Evolutionary conservation across 2,113 vertebrate species (phyloP), one percentile per base, ranked within the genome.

Genomic region (Lathamus discolor): DNA sequence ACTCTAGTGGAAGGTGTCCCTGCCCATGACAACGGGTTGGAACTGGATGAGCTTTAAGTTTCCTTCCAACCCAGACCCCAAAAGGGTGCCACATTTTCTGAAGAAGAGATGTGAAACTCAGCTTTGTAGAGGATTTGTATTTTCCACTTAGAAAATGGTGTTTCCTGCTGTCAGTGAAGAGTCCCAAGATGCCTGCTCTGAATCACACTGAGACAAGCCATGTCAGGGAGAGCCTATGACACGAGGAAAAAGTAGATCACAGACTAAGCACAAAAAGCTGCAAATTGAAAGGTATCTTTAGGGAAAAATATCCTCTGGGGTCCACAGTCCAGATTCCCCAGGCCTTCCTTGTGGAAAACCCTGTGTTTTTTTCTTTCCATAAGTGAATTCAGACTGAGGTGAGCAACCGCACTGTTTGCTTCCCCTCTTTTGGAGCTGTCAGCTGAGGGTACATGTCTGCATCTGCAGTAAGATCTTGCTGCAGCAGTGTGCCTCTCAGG

Each of bases 291-390:
- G 10, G 39, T 66, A 5, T 24, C 33, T 62, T 39, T 31, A 14
- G 70, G 57, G 28, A 18, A 35, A 15, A 89, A 48, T 44, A 82
- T 24, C 33, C 51, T 24, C 5, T 31, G 52, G 12, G 46, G 14
- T 77, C 35, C 64, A 35, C 3, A 1, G 52, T n/a, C 59, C 29
- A 37, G 69, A 77, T 46, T 72, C 35, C 37, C 25, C 51, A 63
- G 5, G 39, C 22, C 13, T n/a, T 33, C 37, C 52, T 46, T 72
- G 70, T 73, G 80, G 69, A 84, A 72, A 76, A 44, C 24, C 2
- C 3, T 4, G 1, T 31, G 18, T 29, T 44, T 78, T 74, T 89
- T n/a, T 24, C 11, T 73, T 63, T 41, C 43, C 0, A 0, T 44
- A 37, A 41, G 44, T 59, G 25, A 93, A 55, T 51, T 66, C 74